Evolutionary conservation across 2,888 invertebrate genomes (phyloP).

Genomic region (Mythimna vitellina): DNA sequence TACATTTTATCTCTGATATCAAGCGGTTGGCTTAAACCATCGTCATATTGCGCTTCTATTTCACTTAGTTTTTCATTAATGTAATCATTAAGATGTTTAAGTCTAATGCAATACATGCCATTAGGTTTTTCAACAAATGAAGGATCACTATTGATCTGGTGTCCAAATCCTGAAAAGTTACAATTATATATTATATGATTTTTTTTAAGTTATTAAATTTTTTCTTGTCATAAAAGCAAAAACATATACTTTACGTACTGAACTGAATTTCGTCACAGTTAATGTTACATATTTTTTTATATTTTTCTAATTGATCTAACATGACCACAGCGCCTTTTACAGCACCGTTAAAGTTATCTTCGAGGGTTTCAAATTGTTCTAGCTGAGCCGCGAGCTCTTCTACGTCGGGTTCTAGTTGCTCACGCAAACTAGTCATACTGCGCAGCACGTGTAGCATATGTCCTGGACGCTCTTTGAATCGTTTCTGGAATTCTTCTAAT

Average conservation of each 20-base stretch:
- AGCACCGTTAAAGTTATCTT: conserved; percentile 48
- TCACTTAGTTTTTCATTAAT: conserved; percentile 56
- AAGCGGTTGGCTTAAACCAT: conserved; percentile 25
- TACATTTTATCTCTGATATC: conserved; percentile 40
- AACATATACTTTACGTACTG: conserved; percentile 30
- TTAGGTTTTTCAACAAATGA: conserved; percentile 7
- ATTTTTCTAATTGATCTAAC: conserved; percentile 51
- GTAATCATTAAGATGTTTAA: conserved; percentile 60
- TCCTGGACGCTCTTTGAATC: conserved; percentile 64
- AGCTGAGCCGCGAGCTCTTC: conserved; percentile 48
- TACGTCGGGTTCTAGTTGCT: conserved; percentile 60
- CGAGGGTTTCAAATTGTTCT: conserved; percentile 47
- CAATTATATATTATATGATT: conserved; percentile 1
- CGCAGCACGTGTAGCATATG: conserved; percentile 73
- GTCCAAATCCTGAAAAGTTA: conserved; percentile 29
- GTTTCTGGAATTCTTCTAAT: conserved; percentile 58
- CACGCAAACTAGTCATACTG: conserved; percentile 60
- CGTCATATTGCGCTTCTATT: conserved; percentile 31
- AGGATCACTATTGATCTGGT: background rate
- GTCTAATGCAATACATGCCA: conserved; percentile 63
- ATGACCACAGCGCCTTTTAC: conserved; percentile 35
- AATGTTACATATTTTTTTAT: conserved; percentile 64
- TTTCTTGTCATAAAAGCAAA: background rate
- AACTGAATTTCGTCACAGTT: conserved; percentile 56
- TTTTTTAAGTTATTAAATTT: background rate